These are phyloP conservation scores for Formica selysi DNA, from an alignment of 1,140 invertebrate species.

Conservation along the genomic window DNA sequence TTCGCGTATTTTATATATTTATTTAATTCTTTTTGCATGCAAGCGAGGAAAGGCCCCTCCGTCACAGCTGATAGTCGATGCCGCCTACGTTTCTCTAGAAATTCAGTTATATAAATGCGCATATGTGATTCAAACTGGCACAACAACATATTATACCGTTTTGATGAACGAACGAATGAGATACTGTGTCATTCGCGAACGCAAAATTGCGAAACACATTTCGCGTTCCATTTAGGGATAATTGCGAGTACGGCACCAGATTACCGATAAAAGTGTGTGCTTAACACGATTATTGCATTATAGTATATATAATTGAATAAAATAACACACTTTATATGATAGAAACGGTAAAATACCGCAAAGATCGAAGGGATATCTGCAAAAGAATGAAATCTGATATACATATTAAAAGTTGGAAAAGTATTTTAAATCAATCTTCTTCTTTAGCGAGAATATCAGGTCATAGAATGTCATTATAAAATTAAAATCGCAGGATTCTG, in stretches of 20 bases:
- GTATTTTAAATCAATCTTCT: not conserved
- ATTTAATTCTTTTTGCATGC: not conserved
- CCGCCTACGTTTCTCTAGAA: constrained; percentile 24
- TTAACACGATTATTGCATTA: constrained; percentile 20
- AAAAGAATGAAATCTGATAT: not conserved
- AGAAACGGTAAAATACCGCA: not conserved
- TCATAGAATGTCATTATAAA: not conserved
- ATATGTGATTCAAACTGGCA: constrained; percentile 44
- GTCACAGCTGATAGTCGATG: not conserved
- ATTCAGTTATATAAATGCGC: constrained; percentile 59
- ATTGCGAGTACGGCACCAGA: constrained; percentile 8
- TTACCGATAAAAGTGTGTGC: constrained; percentile 17
- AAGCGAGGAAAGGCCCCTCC: not conserved
- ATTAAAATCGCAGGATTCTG: not conserved
- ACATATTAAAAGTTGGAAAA: not conserved
- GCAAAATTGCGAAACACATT: constrained; percentile 42
- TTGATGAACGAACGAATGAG: constrained; percentile 18
- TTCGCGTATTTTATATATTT: too few species aligned
- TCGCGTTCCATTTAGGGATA: constrained; percentile 45
- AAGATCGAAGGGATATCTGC: not conserved
- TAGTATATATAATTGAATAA: constrained; percentile 23
- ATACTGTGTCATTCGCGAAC: constrained; percentile 10
- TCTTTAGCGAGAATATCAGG: not conserved
- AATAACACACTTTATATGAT: not conserved
- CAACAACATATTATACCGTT: constrained; percentile 31